Evolutionary conservation across 2,888 invertebrate species (phyloP).

Genomic region (Slavum lentiscoides): DNA sequence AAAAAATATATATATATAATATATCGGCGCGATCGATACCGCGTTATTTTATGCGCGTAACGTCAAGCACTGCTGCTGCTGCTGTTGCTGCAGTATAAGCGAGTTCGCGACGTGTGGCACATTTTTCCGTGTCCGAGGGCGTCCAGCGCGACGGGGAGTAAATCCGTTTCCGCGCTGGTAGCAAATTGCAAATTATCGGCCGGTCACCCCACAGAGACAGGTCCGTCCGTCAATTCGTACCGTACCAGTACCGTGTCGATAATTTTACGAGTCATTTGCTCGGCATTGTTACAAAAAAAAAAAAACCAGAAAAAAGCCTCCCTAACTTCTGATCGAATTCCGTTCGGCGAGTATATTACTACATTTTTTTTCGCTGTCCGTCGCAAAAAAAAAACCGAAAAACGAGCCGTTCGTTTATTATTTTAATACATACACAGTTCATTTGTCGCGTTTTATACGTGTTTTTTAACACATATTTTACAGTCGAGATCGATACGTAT

Average conservation of each 20-base stretch:
- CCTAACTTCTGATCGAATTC: conserved; percentile 32
- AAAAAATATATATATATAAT: too few relatives aligned
- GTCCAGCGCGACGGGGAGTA: neutral
- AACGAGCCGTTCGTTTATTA: too few relatives aligned
- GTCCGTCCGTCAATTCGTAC: conserved; percentile 25
- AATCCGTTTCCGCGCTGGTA: neutral
- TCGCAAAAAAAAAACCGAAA: too few relatives aligned
- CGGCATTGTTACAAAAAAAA: conserved; percentile 27
- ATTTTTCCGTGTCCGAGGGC: conserved; percentile 25
- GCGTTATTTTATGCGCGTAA: conserved; percentile 25
- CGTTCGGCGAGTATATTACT: neutral
- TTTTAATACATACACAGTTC: too few relatives aligned
- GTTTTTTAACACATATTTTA: too few relatives aligned
- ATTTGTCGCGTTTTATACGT: too few relatives aligned
- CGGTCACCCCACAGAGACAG: conserved; percentile 37
- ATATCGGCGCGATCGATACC: too few relatives aligned
- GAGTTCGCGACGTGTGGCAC: neutral
- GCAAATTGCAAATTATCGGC: conserved; percentile 51
- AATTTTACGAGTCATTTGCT: conserved; percentile 53
- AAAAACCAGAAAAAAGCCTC: conserved; percentile 2
- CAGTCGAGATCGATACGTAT: too few relatives aligned
- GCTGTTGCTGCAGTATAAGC: too few relatives aligned
- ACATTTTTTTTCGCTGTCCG: neutral
- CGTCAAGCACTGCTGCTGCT: neutral
- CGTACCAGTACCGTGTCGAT: neutral